A percentile compares a stretch with the other conserved stretches of the same genome.
Conservation (phyloP, 2,797 vertebrate genomes). For the Rachycentron canadum region DNA sequence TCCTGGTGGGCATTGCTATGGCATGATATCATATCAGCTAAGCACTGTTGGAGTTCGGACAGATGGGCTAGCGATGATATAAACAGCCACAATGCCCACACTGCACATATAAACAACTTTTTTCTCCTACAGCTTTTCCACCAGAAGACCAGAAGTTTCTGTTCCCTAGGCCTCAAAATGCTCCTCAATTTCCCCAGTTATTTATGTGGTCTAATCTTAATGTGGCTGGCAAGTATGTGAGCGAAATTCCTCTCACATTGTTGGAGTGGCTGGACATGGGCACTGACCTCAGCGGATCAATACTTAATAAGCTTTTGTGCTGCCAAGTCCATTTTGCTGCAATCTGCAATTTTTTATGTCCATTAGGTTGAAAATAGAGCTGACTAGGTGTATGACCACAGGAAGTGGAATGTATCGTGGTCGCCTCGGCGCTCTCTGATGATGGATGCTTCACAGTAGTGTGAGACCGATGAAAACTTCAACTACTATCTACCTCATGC, state of each 20-base stretch:
- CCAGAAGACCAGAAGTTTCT: conserved; percentile 40
- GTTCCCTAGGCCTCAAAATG: conserved; percentile 53
- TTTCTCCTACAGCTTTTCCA: conserved; percentile 36
- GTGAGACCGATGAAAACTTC: conserved; percentile 73
- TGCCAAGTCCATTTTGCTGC: conserved; percentile 85
- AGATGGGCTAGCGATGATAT: conserved; percentile 68
- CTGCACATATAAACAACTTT: conserved; percentile 56
- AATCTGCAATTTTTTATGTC: conserved; percentile 87
- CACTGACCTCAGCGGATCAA: conserved; percentile 85
- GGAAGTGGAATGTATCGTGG: conserved; percentile 75
- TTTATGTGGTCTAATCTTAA: conserved; percentile 81
- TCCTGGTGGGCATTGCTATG: conserved; percentile 63
- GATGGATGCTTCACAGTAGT: conserved; percentile 78
- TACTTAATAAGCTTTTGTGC: conserved; percentile 87
- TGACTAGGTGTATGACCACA: conserved; percentile 82
- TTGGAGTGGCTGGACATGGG: conserved; percentile 78
- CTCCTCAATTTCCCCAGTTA: conserved; percentile 62
- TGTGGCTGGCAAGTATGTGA: conserved; percentile 71
- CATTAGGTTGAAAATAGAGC: conserved; percentile 86
- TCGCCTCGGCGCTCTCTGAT: conserved; percentile 58
- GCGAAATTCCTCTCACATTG: conserved; percentile 71
- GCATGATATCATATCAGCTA: conserved; percentile 59
- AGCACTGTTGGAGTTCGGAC: conserved; percentile 61
- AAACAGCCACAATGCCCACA: conserved; percentile 52
- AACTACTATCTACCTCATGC: conserved; percentile 67